phyloP scores from a whole-genome alignment of 2,888 invertebrate species.

The Phanerotoma sp. region DNA sequence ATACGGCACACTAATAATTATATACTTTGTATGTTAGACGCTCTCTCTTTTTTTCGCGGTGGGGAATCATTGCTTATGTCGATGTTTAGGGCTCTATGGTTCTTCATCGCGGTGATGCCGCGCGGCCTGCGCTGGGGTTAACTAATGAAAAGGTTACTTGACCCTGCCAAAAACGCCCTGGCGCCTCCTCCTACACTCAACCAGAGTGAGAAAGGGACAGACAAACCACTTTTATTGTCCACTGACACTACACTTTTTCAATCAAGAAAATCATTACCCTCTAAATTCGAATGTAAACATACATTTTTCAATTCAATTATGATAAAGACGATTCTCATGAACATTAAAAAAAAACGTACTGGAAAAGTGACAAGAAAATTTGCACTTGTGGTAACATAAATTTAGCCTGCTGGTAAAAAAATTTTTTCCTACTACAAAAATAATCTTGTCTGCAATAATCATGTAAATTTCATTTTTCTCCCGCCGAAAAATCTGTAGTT shows the following conservation, averaged over 20 bases:
- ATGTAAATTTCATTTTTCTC: too few relatives aligned
- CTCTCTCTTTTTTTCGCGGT: conserved; percentile 26
- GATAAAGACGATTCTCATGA: too few relatives aligned
- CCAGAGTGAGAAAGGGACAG: conserved; percentile 8
- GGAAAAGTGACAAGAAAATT: too few relatives aligned
- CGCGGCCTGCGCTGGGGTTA: conserved; percentile 49
- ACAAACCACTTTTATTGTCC: neutral
- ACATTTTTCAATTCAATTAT: too few relatives aligned
- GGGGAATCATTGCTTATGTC: conserved; percentile 48
- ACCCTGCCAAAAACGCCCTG: conserved; percentile 57
- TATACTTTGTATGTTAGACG: conserved; percentile 45
- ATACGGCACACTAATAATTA: conserved; percentile 54
- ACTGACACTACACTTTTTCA: too few relatives aligned
- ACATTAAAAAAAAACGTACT: too few relatives aligned
- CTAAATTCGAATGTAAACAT: conserved; percentile 19
- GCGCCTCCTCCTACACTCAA: conserved; percentile 54
- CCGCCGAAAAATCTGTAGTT: too few relatives aligned
- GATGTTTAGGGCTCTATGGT: conserved; percentile 51
- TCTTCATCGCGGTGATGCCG: conserved; percentile 35
- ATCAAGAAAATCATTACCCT: neutral
- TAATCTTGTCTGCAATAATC: too few relatives aligned
- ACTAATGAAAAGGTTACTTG: conserved; percentile 58
- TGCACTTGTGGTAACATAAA: too few relatives aligned
- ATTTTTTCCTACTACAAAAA: too few relatives aligned
- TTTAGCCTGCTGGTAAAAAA: too few relatives aligned